A percentile compares a stretch with the other conserved stretches of the same genome.
These are phyloP conservation scores for Leuciscus idus DNA, from an alignment of 2,113 vertebrate genomes.

Conservation along the genomic window DNA sequence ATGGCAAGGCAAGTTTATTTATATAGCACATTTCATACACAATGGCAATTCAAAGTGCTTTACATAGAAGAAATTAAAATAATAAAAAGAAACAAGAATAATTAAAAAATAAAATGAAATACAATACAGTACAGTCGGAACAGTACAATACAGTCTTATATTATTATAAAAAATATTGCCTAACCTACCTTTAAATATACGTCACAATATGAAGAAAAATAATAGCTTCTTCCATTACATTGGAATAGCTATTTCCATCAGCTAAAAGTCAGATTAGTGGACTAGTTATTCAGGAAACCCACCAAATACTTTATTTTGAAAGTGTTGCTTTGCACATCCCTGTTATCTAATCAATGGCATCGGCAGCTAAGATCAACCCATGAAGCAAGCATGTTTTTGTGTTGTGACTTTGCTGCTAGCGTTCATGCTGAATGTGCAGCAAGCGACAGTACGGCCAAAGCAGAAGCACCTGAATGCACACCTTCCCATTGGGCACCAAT, in stretches of 20 bases:
- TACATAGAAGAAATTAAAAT: no score
- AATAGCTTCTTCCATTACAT: no score
- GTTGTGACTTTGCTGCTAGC: not conserved
- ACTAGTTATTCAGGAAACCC: not conserved
- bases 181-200: no score
- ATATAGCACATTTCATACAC: no score
- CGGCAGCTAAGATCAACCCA: not conserved
- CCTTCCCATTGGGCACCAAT: conserved; percentile 34
- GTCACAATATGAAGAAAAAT: not conserved
- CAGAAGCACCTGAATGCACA: conserved; percentile 40
- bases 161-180: no score
- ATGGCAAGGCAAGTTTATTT: no score
- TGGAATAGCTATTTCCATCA: not conserved
- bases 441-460: not conserved
- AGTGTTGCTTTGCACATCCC: not conserved
- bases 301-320: not conserved
- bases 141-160: no score
- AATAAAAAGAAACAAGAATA: no score
- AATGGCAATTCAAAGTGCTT: no score
- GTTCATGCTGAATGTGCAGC: conserved; percentile 2
- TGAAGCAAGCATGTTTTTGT: not conserved
- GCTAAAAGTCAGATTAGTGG: not conserved
- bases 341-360: not conserved
- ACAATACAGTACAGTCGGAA: no score
- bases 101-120: no score